Evolutionary conservation across 2,113 vertebrate species (phyloP), one percentile per base, ranked within the genome.

Genomic region (Brevimyrus niger): DNA sequence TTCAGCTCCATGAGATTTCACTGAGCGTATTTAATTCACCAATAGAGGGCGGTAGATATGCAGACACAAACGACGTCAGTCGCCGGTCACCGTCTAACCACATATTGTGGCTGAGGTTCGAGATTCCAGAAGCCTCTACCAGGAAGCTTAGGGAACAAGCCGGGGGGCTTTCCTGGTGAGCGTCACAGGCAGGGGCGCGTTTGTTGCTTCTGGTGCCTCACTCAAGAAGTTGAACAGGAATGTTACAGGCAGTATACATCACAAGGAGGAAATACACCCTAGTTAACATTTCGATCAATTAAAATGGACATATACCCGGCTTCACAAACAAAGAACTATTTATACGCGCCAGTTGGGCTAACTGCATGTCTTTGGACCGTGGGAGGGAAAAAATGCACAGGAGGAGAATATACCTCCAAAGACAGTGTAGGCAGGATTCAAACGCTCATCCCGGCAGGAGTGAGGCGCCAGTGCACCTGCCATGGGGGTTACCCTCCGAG

Each of bases 11-110:
- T n/a, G 21, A n/a, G 38, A 83, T 55, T 83, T 88, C 27, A 31
- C n/a, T 46, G 10, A 55, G 17, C 47, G 23, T 17, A 46, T 27
- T 31, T 80, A 21, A 35, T 51, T 69, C 13, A 17, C 88, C 88
- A 42, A 83, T 89, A 82, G 88, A 55, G 88, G 88, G 73, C 73
- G 73, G 48, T 21, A 82, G 31, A 89, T 10, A 73, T 83, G 27
- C 10, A 83, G 69, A 51, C 48, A n/a, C 31, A 53, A 87, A 6
- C 85, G 19, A 31, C 48, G 55, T 61, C 55, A n/a, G 23, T 19
- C 44, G 15, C 73, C 73, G 13, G 38, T 35, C 73, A 80, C 73
- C 17, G 17, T 76, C 69, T 21, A 80, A 38, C 65, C n/a, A 35
- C 65, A 13, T 31, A 73, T 35, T 35, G 11, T 73, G 65, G 10